phyloP scores from a whole-genome alignment of 92 coral and sea anemone genomes.

The Phymanthus crucifer region DNA sequence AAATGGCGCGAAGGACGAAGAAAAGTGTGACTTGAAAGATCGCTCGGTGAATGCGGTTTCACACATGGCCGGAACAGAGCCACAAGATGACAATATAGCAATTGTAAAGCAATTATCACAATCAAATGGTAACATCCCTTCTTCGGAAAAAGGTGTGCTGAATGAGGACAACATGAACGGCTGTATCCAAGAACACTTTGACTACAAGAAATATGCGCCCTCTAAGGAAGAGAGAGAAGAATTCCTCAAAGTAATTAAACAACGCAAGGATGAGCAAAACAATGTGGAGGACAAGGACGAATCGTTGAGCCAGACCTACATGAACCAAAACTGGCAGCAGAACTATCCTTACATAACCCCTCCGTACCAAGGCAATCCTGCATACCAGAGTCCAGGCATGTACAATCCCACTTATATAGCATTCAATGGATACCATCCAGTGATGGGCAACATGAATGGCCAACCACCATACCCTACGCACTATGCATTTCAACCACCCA shows the following conservation, averaged over 20 bases:
- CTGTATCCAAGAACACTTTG: slow-evolving; percentile 66
- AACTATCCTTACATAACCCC: slow-evolving; percentile 58
- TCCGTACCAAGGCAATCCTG: slow-evolving; percentile 48
- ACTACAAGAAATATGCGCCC: slow-evolving; percentile 82
- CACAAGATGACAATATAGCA: slow-evolving; percentile 75
- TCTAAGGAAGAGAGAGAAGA: slow-evolving; percentile 71
- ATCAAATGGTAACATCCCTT: slow-evolving; percentile 65
- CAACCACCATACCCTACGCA: slow-evolving; percentile 59
- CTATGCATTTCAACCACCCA: slow-evolving; percentile 55
- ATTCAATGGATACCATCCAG: slow-evolving; percentile 57
- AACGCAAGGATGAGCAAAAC: slow-evolving; percentile 57
- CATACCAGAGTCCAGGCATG: slow-evolving; percentile 47
- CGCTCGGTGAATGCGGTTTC: slow-evolving; percentile 57
- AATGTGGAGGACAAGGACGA: slow-evolving; percentile 52
- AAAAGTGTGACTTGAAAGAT: slow-evolving; percentile 38
- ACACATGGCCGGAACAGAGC: slow-evolving; percentile 55
- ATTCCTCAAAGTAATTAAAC: slow-evolving; percentile 76
- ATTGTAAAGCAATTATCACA: slow-evolving; percentile 84
- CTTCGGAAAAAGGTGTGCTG: slow-evolving; percentile 56
- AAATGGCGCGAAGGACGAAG: slow-evolving; percentile 44
- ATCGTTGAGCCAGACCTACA: slow-evolving; percentile 36
- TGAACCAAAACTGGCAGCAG: slow-evolving; percentile 60
- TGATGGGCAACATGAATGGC: slow-evolving; percentile 52
- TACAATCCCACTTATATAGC: slow-evolving; percentile 54
- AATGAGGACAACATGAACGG: slow-evolving; percentile 38